A percentile compares a stretch with the other conserved stretches of the same genome.
Conservation (phyloP, 37 sponge, comb jelly and placozoan species). For the Halisarca cf. caerulea region DNA sequence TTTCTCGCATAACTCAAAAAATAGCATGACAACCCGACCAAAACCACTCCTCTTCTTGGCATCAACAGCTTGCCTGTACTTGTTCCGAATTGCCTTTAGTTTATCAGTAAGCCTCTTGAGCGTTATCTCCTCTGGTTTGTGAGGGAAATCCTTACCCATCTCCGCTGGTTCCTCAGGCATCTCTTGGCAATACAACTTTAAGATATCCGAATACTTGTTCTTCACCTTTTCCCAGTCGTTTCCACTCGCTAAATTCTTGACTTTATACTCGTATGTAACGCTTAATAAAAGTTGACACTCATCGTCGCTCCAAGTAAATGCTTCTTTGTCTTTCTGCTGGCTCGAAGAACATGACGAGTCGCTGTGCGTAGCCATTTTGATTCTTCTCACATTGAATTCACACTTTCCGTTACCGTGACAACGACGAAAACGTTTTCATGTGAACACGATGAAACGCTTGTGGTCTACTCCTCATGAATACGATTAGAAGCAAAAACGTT, state of each 20-base stretch:
- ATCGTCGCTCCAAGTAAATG: too few relatives aligned
- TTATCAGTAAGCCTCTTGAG: not conserved
- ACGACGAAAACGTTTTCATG: too few relatives aligned
- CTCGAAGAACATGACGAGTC: too few relatives aligned
- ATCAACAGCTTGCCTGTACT: constrained; percentile 25
- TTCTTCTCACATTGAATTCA: too few relatives aligned
- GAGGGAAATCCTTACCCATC: constrained; percentile 18
- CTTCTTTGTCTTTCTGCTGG: too few relatives aligned
- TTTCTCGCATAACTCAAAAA: constrained; percentile 6
- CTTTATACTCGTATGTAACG: constrained; percentile 19
- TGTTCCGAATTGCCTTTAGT: not conserved
- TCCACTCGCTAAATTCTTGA: not conserved
- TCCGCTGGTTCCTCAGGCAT: not conserved
- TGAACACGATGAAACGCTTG: too few relatives aligned
- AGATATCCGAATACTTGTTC: constrained; percentile 23
- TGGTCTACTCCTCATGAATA: too few relatives aligned
- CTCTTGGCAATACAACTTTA: not conserved
- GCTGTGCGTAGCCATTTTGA: too few relatives aligned
- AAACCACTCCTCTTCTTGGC: not conserved
- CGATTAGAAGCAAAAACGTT: too few relatives aligned
- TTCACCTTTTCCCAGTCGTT: constrained; percentile 11
- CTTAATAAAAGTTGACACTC: too few relatives aligned
- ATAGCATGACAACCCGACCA: constrained; percentile 14
- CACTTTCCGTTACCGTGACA: too few relatives aligned
- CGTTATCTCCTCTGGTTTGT: not conserved